These are phyloP conservation scores for Lithobates pipiens DNA, from an alignment of 2,797 vertebrate species.

Conservation along the genomic window DNA sequence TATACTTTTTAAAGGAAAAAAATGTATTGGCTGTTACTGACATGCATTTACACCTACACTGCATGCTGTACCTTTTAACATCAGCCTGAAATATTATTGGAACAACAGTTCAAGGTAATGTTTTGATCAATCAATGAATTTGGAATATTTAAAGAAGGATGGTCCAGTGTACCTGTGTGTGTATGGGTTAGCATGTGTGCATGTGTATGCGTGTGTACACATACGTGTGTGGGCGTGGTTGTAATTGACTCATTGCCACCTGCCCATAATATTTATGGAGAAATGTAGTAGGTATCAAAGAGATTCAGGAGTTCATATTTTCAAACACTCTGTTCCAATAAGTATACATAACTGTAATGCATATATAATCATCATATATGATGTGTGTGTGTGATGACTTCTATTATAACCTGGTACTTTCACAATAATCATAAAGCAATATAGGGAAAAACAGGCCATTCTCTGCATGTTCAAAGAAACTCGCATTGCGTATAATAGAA, in stretches of 20 bases:
- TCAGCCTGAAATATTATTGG: constrained; percentile 14
- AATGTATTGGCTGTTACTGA: background rate
- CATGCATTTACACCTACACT: background rate
- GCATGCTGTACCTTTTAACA: constrained; percentile 14
- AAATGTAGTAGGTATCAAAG: background rate
- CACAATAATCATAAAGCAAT: background rate
- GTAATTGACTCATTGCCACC: constrained; percentile 5
- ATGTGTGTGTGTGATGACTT: background rate
- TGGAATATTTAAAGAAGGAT: background rate
- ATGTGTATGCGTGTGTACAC: background rate
- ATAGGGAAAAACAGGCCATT: background rate
- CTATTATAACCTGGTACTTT: background rate
- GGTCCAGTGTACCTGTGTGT: background rate
- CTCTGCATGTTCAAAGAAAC: background rate
- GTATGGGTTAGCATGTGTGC: background rate
- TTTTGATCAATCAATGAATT: constrained; percentile 20
- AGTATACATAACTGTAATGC: background rate
- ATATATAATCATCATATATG: background rate
- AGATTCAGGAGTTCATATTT: background rate
- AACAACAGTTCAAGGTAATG: background rate
- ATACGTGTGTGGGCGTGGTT: constrained; percentile 17
- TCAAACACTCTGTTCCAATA: background rate
- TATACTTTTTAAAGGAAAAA: background rate
- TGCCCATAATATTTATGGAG: constrained; percentile 16
- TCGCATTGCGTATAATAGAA: background rate